Base-by-base conservation (phyloP, 2,888 invertebrate genomes). In the Drosophila yooni region DNA sequence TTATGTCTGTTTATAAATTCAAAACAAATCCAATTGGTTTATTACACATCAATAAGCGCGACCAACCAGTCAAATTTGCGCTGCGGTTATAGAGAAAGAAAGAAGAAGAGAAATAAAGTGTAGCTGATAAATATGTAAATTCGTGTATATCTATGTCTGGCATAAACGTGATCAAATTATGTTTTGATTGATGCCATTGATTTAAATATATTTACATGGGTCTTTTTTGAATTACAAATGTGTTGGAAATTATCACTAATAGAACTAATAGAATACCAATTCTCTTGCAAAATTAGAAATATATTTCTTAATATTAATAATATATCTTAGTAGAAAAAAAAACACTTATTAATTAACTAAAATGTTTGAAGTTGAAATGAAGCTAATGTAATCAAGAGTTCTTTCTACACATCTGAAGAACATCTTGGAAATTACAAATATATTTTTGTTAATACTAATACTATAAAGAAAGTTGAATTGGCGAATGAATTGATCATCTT, bases 1-100 rank as follows among this genome's bases (percentile, higher is more conserved):
- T 88, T 73, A 84, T 88, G 82, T 71, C 85, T 88, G 88, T 89
- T 90, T 91, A 91, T 84, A 84, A 91, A 91, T 91, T 91, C 91
- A 91, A 91, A 91, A 82, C 91, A 91, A 91, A 91, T 89, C 84
- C 91, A 91, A 91, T 91, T 91, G 91, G 88, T 90, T 91, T 90
- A 91, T 91, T 90, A 87, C 91, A 87, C 89, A 82, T 89, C 91
- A 89, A 86, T 87, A 81, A 81, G 74, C 80, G 63, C 82, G 70
- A 77, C 54, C 81, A 86, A 66, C 73, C 70, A 76, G 78, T 56
- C 65, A 83, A 84, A 82, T 82, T 83, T 79, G 74, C 70, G 79
- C 74, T 83, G 85, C 71, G 73, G 74, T 87, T 79, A 34, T 61
- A 36, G 48, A 13, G 34, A 38, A 54, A 34, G 11, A 21, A 31